Evolutionary conservation across 2,888 invertebrate genomes (phyloP), one percentile per base, ranked within the genome.

Genomic region (Tipula lateralis): DNA sequence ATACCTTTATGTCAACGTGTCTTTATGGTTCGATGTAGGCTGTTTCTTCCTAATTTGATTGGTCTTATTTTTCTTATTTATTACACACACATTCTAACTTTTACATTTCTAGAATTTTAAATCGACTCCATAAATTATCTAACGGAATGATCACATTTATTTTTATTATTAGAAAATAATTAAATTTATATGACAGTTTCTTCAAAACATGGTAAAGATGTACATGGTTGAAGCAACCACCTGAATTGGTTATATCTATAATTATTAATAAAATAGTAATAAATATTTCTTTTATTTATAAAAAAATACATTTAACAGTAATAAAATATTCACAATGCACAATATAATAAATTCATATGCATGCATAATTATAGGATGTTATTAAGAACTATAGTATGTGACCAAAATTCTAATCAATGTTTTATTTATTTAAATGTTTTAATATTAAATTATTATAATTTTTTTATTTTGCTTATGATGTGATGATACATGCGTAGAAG

Each of bases 311-410:
- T 9, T 29, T 29, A n/a, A 82, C 32, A 82, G 32, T 30, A 82
- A 82, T 82, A 82, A 82, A 82, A 29, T 82, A 82, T 82, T 29
- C 82, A 82, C 82, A 82, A 32, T 82, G 32, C 82, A 82, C 82
- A 82, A 30, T 82, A 29, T 82, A 82, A 82, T 82, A 82, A 82
- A 82, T 82, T 82, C 82, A 82, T 30, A 82, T 32, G 82, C 82
- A 82, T 82, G 32, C 82, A 32, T 82, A 82, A 82, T 82, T 82
- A 82, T 82, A 16, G 82, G 82, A 82, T 82, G 82, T 82, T 82
- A 82, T 82, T 82, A 82, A 82, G 82, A 82, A 82, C 30, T 82
- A 30, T 32, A 30, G 29, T 82, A 82, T 82, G 82, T 82, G 82
- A 82, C 30, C 29, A 30, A 82, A 82, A 82, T 82, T 16, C 29